Evolutionary conservation across 2,797 vertebrate species (phyloP).

Genomic region (Malurus leucopterus): DNA sequence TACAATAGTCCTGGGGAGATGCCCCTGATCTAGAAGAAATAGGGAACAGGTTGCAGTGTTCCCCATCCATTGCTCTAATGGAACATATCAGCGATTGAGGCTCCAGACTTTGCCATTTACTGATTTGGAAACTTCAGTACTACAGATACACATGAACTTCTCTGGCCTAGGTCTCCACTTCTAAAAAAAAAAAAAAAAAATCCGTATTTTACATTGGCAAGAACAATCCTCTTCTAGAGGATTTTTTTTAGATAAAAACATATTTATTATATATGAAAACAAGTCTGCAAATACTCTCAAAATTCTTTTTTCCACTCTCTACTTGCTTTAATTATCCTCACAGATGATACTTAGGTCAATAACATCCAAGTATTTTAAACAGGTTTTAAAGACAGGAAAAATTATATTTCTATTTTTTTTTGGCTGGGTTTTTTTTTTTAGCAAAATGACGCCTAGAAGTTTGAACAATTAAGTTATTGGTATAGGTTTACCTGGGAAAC

Average conservation of each 20-base stretch:
- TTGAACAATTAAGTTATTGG: neutral
- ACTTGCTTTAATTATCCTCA: neutral
- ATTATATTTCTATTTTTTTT: neutral
- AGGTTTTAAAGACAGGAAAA: neutral
- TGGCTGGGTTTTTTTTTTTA: neutral
- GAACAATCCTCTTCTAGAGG: neutral
- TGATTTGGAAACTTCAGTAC: neutral
- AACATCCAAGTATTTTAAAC: neutral
- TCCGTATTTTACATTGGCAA: neutral
- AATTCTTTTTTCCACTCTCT: neutral
- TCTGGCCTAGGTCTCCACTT: neutral
- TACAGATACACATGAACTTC: neutral
- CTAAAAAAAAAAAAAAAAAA: neutral
- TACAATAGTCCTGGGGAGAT: neutral
- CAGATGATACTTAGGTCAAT: neutral
- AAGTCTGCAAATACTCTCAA: neutral
- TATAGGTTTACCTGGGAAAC: neutral
- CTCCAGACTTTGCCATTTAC: neutral
- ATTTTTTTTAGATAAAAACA: neutral
- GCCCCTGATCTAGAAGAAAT: neutral
- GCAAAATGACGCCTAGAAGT: neutral
- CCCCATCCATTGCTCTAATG: neutral
- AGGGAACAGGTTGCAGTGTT: neutral
- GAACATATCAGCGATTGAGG: rapidly evolving
- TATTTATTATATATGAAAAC: neutral